Evolutionary conservation across 2,797 vertebrate species (phyloP).

Genomic region (Zenarchopterus dispar): DNA sequence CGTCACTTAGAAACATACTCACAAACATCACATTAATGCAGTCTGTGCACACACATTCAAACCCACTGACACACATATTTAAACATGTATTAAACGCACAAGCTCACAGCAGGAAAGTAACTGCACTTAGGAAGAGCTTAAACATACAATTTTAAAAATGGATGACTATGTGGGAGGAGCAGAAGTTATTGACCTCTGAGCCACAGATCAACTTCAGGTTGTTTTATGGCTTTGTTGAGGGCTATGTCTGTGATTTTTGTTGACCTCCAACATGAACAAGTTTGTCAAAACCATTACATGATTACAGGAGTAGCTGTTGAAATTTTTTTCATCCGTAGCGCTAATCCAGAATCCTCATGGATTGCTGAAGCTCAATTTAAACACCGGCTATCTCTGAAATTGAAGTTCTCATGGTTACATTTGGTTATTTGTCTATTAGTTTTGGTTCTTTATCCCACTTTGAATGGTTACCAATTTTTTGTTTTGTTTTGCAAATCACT

Average conservation of each 20-base stretch:
- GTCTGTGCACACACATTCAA: slow-evolving; percentile 11
- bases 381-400: too few species aligned
- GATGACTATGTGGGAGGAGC: background rate
- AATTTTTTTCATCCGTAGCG: too few species aligned
- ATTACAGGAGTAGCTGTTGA: background rate
- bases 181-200: slow-evolving; percentile 3
- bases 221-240: background rate
- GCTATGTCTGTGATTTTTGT: background rate
- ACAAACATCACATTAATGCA: slow-evolving; percentile 10
- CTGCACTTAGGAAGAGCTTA: background rate
- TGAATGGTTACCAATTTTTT: too few species aligned
- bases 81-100: background rate
- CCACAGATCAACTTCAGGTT: slow-evolving; percentile 2
- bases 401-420: too few species aligned
- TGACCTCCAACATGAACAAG: slow-evolving; percentile 3
- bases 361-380: too few species aligned
- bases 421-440: too few species aligned
- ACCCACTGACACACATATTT: background rate
- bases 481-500: too few species aligned
- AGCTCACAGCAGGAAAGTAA: background rate
- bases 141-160: slow-evolving; percentile 1
- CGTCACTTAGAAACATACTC: slow-evolving; percentile 58
- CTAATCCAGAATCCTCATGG: too few species aligned
- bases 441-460: too few species aligned
- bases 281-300: background rate